Evolutionary conservation across 2,888 invertebrate species (phyloP).

Genomic region (Micoletzkya japonica): DNA sequence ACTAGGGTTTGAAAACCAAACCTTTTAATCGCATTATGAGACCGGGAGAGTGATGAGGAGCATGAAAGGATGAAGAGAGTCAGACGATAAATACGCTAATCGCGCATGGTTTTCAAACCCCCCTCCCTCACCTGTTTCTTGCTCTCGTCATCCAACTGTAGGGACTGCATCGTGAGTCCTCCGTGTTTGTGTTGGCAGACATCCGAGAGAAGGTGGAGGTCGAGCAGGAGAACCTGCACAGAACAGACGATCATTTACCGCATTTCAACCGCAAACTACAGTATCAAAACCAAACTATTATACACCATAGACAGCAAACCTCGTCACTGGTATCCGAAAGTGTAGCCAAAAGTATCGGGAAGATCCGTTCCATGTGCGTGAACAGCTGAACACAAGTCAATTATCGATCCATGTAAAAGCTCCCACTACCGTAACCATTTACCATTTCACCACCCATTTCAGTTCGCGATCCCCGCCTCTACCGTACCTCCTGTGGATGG

Average conservation of each 20-base stretch:
- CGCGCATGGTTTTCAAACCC: background rate
- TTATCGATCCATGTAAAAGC: background rate
- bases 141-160: slow-evolving; percentile 36
- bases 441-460: background rate
- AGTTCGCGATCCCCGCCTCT: background rate
- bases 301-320: slow-evolving; percentile 68
- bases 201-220: slow-evolving; percentile 80
- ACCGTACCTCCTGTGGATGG: slow-evolving; percentile 79
- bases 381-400: slow-evolving; percentile 66
- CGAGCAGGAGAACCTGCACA: slow-evolving; percentile 76
- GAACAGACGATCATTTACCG: too few species aligned
- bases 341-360: slow-evolving; percentile 78
- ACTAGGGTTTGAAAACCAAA: too few species aligned
- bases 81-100: too few species aligned
- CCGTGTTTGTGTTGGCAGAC: slow-evolving; percentile 51
- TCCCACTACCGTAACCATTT: background rate
- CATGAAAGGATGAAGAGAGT: too few species aligned
- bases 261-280: background rate
- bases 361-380: slow-evolving; percentile 69
- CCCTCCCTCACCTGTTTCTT: slow-evolving; percentile 34
- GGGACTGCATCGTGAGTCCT: slow-evolving; percentile 29
- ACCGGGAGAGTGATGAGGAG: too few species aligned
- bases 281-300: background rate
- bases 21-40: too few species aligned
- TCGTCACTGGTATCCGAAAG: slow-evolving; percentile 90